Conservation (phyloP, 2,113 vertebrate species). For the Plecturocebus donacophilus region DNA sequence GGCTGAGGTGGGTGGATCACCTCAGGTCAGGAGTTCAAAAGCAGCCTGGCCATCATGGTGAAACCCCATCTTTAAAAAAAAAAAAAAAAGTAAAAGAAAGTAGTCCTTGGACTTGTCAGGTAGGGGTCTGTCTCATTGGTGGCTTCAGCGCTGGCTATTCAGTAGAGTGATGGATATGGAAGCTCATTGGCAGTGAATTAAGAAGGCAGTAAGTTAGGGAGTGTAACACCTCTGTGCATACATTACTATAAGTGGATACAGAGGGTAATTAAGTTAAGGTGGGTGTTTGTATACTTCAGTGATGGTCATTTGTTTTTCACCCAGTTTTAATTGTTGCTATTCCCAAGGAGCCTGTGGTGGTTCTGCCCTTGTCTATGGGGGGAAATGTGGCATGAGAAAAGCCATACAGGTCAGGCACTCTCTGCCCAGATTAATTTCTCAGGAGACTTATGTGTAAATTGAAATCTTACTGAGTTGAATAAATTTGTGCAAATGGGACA, state of each 20-base stretch:
- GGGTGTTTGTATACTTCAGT: not conserved
- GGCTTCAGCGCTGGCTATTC: not conserved
- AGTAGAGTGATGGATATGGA: not conserved
- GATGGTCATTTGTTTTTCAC: not conserved
- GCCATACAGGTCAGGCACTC: not conserved
- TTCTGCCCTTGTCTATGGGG: not conserved
- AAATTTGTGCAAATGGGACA: slow-evolving; percentile 15
- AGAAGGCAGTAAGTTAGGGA: not conserved
- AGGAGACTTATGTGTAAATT: slow-evolving; percentile 26
- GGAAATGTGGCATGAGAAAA: not conserved
- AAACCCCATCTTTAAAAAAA: too few species aligned
- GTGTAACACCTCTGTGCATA: not conserved
- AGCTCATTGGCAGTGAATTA: not conserved
- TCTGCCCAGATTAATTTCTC: not conserved
- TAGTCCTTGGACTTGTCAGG: not conserved
- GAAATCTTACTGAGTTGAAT: slow-evolving; percentile 46
- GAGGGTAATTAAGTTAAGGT: slow-evolving; percentile 17
- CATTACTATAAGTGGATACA: not conserved
- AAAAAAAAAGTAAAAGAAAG: not conserved
- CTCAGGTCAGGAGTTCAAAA: too few species aligned
- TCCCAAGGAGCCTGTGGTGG: not conserved
- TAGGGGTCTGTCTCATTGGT: not conserved
- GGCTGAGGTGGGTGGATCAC: too few species aligned
- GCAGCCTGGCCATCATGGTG: too few species aligned
- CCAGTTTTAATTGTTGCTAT: slow-evolving; percentile 17